These are phyloP conservation scores for Lepidurus couesii DNA, from an alignment of 1,140 invertebrate species.

Conservation along the genomic window DNA sequence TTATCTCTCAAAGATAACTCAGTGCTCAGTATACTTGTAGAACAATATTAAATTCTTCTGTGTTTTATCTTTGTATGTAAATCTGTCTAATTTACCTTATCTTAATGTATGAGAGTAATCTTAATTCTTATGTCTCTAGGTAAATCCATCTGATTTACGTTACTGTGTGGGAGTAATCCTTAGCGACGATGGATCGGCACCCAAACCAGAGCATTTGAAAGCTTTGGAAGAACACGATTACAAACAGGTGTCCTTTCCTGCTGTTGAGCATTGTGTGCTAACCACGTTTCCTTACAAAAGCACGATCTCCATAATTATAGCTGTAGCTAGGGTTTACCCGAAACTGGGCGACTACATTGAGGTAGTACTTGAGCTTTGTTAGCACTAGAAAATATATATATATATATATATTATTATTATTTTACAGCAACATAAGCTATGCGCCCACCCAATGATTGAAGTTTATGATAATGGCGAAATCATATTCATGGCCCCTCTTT, in stretches of 20 bases:
- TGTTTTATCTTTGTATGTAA: not conserved
- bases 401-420: conserved; percentile 28
- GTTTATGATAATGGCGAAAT: conserved; percentile 46
- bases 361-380: conserved; percentile 38
- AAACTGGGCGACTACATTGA: conserved; percentile 44
- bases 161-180: conserved; percentile 46
- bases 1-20: not conserved
- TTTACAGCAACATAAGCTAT: conserved; percentile 45
- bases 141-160: conserved; percentile 41
- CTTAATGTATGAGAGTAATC: conserved; percentile 45
- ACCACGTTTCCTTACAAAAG: conserved; percentile 47
- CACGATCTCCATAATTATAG: conserved; percentile 47
- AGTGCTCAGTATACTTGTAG: not conserved
- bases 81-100: conserved; percentile 41
- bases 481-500: conserved; percentile 46
- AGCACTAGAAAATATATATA: conserved; percentile 37
- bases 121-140: conserved; percentile 40
- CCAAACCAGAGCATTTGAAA: conserved; percentile 37
- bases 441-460: conserved; percentile 49
- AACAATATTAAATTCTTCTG: not conserved
- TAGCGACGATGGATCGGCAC: conserved; percentile 40
- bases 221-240: conserved; percentile 42
- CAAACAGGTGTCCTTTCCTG: conserved; percentile 45
- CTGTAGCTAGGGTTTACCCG: conserved; percentile 47
- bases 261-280: conserved; percentile 45